Base-by-base conservation (phyloP, 1,140 invertebrate species). In the Magallana angulata region DNA sequence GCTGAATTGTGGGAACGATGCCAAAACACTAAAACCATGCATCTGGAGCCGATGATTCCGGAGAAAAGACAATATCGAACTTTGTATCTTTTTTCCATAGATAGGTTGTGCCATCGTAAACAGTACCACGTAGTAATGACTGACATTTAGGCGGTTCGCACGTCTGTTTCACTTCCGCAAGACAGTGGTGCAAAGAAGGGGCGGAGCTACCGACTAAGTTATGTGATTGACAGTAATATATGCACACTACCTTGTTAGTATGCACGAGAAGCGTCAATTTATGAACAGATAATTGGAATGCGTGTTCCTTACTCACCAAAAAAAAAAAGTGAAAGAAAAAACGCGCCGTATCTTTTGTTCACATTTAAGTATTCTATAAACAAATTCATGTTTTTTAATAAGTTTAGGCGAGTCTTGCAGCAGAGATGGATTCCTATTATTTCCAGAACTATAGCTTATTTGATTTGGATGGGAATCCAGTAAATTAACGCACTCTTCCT, bases 101-200 rank as follows among this genome's bases (percentile, higher is more conserved):
- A 76, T 76, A 76, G 68, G 68, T 76, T 76, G 68, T 48, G 36
- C 68, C 68, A 76, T 76, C 24, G 12, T 76, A 76, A 76, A 76
- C 68, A 30, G 64, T 71, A 71, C 18, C 7, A 71, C 64, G 64
- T 71, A 71, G 64, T 76, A 76, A 30, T 76, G 68, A 76, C 68
- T 76, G 68, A 76, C 68, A 76, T 76, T 76, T 76, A 76, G 68
- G 68, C 68, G 68, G 68, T 76, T 76, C 68, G 68, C 68, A 76
- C 30, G 68, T 76, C 68, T 76, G 68, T 76, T 76, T 76, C 68
- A 76, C 68, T 76, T 76, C 68, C 68, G 68, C 68, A 76, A 71
- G 18, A 24, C 18, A 36, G 68, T 76, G 68, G 68, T 76, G 68
- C 24, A 36, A 76, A 76, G 12, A 76, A 76, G 68, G 24, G 68